Percentiles rank a stretch among this genome's conserved stretches.
Conservation (phyloP, 2,888 invertebrate species). For the Tetropium fuscum region DNA sequence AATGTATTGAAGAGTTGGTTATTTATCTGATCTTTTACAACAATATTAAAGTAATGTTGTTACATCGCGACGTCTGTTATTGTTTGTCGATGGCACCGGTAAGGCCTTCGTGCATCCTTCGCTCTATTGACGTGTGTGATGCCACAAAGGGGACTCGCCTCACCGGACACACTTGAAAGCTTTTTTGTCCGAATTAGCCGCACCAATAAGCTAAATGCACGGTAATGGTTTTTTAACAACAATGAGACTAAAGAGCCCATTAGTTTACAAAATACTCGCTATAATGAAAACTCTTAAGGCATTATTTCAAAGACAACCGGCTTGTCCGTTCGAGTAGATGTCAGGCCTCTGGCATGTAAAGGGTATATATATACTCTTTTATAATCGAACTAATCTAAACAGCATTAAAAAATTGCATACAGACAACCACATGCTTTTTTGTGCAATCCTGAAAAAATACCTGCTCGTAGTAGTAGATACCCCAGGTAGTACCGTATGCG, state of each 20-base stretch:
- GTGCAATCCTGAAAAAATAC: too few relatives aligned
- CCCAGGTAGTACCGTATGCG: too few relatives aligned
- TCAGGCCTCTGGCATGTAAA: background rate
- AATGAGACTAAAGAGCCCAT: conserved; percentile 32
- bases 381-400: too few relatives aligned
- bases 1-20: conserved; percentile 46
- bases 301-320: conserved; percentile 23
- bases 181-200: conserved; percentile 50
- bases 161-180: conserved; percentile 49
- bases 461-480: too few relatives aligned
- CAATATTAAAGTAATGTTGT: conserved; percentile 54
- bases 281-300: conserved; percentile 28
- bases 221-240: conserved; percentile 44
- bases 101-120: conserved; percentile 35
- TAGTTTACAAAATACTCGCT: conserved; percentile 28
- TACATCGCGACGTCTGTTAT: conserved; percentile 50
- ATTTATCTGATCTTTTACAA: conserved; percentile 54
- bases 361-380: too few relatives aligned
- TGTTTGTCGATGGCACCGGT: conserved; percentile 42
- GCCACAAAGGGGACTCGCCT: conserved; percentile 38
- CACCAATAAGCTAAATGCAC: conserved; percentile 51
- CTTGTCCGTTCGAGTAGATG: conserved; percentile 8
- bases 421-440: too few relatives aligned
- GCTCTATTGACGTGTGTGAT: conserved; percentile 42
- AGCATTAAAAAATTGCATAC: too few relatives aligned